Evolutionary conservation across 64 coral and sea anemone species (phyloP), one percentile per base, ranked within the genome.

Genomic region (Catalaphyllia jardinei): DNA sequence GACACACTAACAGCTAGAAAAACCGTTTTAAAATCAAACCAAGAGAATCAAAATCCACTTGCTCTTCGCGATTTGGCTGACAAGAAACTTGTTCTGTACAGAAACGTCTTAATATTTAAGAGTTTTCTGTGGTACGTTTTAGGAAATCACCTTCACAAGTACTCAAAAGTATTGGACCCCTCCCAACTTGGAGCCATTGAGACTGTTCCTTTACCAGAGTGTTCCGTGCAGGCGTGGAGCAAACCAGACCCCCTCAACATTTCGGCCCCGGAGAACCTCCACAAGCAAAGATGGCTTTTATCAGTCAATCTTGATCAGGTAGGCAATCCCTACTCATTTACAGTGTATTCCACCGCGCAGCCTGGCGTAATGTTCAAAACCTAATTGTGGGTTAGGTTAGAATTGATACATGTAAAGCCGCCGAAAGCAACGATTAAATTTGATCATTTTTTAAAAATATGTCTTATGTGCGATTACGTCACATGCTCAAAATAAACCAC

Each of bases 111-210:
- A 12, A 33, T 6, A 63, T 83, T 15, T 24, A 29, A 16, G 14
- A 65, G 29, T 49, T 29, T 77, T 20, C 22, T 62, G 14, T 69
- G 4, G 55, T 67, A 62, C 7, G 27, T 14, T n/a, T n/a, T 71
- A 98, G 96, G 96, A 33, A 98, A 95, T 65, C 90, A 98, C 18
- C 93, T 98, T 24, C 88, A 95, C 65, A 94, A 93, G 67, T 98
- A 98, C 79, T 98, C 96, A 62, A 98, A 98, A 95, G 96, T 98
- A 14, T 63, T 98, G 24, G 94, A 98, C 31, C 29, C 73, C 25
- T 77, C 90, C 0, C 88, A 85, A 46, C 94, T 98, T 12, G 96
- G 96, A 25, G 79, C 91, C 30, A 84, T 91, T 17, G 93, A 93
- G 29, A 83, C 96, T 64, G 90, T 89, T 73, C 87, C 90, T 79